Percentiles rank a stretch among this genome's conserved stretches.
These are phyloP conservation scores for Geopemphigus sp. DNA, from an alignment of 1,140 invertebrate species.

Conservation along the genomic window DNA sequence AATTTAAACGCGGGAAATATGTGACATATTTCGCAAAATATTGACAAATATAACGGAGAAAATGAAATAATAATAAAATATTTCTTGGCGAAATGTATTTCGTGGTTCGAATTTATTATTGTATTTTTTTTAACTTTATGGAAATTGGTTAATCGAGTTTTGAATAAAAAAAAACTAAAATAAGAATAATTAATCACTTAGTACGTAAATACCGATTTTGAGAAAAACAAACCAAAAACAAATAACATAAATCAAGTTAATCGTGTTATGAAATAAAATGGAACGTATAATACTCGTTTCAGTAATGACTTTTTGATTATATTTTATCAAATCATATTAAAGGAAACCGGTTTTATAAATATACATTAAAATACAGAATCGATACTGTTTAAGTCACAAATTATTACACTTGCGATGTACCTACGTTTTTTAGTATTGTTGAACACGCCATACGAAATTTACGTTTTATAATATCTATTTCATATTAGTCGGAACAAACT, in stretches of 20 bases:
- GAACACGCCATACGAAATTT: no score
- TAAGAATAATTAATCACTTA: background rate
- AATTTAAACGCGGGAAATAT: background rate
- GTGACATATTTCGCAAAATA: background rate
- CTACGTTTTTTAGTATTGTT: constrained; percentile 4
- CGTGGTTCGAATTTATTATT: background rate
- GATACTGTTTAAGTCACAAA: background rate
- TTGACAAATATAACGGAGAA: no score
- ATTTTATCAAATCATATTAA: background rate
- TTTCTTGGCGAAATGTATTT: no score
- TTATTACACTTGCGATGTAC: background rate
- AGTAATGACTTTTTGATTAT: constrained; percentile 22
- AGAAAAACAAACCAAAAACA: background rate
- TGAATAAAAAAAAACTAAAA: no score
- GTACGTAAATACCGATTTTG: background rate
- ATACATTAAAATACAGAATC: no score
- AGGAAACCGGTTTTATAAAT: background rate
- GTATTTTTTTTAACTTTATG: no score
- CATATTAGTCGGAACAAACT: no score
- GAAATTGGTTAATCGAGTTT: no score
- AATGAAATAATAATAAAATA: background rate
- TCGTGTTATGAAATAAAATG: background rate
- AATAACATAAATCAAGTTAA: background rate
- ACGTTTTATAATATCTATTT: no score
- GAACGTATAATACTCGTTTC: background rate